Evolutionary conservation across 2,888 invertebrate species (phyloP), one percentile per base, ranked within the genome.

Genomic region (Zaprionus bogoriensis): DNA sequence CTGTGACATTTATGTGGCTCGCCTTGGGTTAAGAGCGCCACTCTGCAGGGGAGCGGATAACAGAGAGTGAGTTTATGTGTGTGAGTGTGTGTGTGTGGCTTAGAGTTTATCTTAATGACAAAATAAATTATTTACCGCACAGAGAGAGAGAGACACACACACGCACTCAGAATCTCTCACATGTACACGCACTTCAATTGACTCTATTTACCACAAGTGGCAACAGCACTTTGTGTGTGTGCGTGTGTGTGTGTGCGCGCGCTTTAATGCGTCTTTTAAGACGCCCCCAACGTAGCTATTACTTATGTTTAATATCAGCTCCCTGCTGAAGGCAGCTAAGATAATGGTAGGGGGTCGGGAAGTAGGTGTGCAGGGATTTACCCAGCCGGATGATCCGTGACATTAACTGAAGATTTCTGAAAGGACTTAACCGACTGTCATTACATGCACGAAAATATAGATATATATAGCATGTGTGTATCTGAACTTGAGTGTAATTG

Each of bases 91-190:
- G 53, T 59, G 48, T 54, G 45, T 62, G 65, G 62, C 72, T 72
- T 67, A 59, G 72, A 81, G 79, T 73, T 84, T 71, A 74, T 67
- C 85, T 77, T 83, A 87, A 83, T 87, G 83, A 87, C 87, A 78
- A 87, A 78, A 83, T 87, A 87, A 87, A 83, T 87, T 87, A 83
- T 83, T 81, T 81, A 72, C 66, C 65, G 47, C 72, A 72, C 66
- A 63, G 42, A 30, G 28, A 27, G 48, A 46, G 25, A 38, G 53
- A 22, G 32, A 58, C 17, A 22, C 32, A 42, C 7, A 36, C 19
- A 28, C 39, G 10, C 20, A 27, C 27, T 27, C 6, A 6, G 10
- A 9, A 27, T 23, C 28, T 46, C 9, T 9, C 23, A 12, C 52
- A 59, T 41, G 50, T 36, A 50, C 23, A 38, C n/a, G 14, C 46